Evolutionary conservation across 2,888 invertebrate genomes (phyloP), one percentile per base, ranked within the genome.

Genomic region (Dasypogon diadema): DNA sequence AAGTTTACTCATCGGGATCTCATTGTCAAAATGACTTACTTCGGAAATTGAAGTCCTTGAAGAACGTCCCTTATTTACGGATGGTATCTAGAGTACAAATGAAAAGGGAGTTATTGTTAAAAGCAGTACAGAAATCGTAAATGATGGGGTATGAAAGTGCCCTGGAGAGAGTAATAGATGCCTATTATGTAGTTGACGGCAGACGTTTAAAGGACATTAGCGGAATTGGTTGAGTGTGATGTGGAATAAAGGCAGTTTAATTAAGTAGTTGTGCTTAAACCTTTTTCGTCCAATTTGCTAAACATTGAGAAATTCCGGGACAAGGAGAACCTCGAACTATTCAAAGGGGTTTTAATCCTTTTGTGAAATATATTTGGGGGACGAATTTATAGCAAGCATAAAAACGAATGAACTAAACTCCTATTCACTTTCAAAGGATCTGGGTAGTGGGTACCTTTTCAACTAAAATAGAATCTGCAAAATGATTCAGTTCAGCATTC

Each of bases 71-170:
- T 18, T 18, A 34, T 60, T 34, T 60, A 21, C 37, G 60, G 37
- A 10, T 37, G 60, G 10, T 42, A 12, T 21, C 21, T 37, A 37
- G 10, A 8, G 14, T 18, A 60, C 60, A 37, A 60, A 37, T 60
- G 60, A 60, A 34, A 60, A 60, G 37, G 16, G 37, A 60, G 37
- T 14, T 60, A 60, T 60, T 60, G 60, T 37, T 16, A 16, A 16
- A 37, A 42, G 37, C 34, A 37, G 18, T 60, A 21, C 16, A 2
- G 21, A 60, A 60, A 18, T 60, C 37, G 16, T 6, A 26, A 60
- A 18, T 34, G 60, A 60, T 8, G 37, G 37, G 16, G 18, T 60
- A 18, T 37, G 60, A 37, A 60, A 37, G 8, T 18, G 8, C 60
- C 60, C 10, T 37, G 12, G 42, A 18, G 18, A 18, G n/a, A 12